A percentile compares a stretch with the other conserved stretches of the same genome.
Evolutionary conservation across 2,888 invertebrate genomes (phyloP).

Genomic region (Glyphotaelius pellucidus): DNA sequence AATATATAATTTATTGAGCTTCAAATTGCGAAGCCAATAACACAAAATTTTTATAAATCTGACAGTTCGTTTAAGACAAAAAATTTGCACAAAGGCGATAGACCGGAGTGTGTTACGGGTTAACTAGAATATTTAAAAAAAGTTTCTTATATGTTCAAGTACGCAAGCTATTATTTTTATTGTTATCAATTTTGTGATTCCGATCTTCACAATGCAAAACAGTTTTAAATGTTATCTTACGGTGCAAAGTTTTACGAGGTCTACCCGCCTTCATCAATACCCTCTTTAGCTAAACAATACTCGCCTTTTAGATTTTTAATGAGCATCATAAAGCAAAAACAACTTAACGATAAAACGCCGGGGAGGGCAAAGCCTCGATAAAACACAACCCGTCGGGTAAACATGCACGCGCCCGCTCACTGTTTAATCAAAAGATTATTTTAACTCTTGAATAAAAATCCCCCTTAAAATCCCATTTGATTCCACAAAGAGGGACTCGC

Average conservation of each 20-base stretch:
- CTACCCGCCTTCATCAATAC: background rate
- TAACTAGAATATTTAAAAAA: too few species aligned
- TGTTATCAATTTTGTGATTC: background rate
- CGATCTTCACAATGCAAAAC: background rate
- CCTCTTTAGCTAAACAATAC: background rate
- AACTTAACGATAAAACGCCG: slow-evolving; percentile 12
- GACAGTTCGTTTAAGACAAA: too few species aligned
- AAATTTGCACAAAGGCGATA: too few species aligned
- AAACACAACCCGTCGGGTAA: slow-evolving; percentile 28
- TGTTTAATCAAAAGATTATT: slow-evolving; percentile 66
- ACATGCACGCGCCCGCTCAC: slow-evolving; percentile 61
- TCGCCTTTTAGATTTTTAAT: slow-evolving; percentile 28
- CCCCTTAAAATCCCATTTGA: slow-evolving; percentile 41
- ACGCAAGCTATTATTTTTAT: too few species aligned
- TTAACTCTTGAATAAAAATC: slow-evolving; percentile 57
- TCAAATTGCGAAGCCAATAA: too few species aligned
- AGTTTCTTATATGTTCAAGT: too few species aligned
- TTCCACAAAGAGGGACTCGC: slow-evolving; percentile 20
- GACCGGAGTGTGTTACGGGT: too few species aligned
- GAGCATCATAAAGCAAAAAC: slow-evolving; percentile 35
- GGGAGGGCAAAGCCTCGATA: slow-evolving; percentile 21
- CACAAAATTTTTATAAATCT: too few species aligned
- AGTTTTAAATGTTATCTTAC: too few species aligned
- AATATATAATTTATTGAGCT: too few species aligned
- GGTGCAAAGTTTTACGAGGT: too few species aligned